A percentile compares a stretch with the other conserved stretches of the same genome.
Evolutionary conservation across 2,797 vertebrate genomes (phyloP).

Genomic region (Protosalanx chinensis): DNA sequence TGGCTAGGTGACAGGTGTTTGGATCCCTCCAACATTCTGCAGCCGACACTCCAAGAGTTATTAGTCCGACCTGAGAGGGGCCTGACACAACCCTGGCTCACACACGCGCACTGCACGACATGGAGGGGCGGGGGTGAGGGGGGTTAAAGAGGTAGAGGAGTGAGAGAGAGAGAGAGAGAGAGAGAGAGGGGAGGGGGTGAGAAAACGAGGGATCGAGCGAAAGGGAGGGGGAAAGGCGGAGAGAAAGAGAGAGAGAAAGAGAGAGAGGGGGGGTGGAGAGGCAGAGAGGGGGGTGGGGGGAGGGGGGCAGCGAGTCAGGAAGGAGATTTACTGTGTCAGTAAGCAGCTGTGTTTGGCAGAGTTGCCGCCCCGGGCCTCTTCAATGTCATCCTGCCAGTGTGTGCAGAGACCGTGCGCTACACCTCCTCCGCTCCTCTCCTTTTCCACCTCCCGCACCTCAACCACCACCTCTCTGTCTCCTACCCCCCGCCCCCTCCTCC

Average conservation of each 20-base stretch:
- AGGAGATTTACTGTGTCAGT: slow-evolving; percentile 67
- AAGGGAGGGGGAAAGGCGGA: slow-evolving; percentile 29
- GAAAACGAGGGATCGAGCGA: neutral
- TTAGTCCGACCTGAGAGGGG: slow-evolving; percentile 69
- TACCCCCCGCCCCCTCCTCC: neutral
- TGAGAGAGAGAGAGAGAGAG: neutral
- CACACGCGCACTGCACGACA: slow-evolving; percentile 43
- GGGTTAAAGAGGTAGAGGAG: slow-evolving; percentile 1
- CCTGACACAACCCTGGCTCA: slow-evolving; percentile 57
- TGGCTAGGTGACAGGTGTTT: slow-evolving; percentile 72
- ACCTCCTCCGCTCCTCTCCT: slow-evolving; percentile 32
- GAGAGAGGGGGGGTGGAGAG: too few relatives aligned
- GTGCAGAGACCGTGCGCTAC: slow-evolving; percentile 47
- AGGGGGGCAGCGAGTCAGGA: slow-evolving; percentile 52
- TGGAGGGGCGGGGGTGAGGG: slow-evolving; percentile 14
- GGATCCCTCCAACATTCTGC: slow-evolving; percentile 56
- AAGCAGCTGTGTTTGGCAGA: slow-evolving; percentile 68
- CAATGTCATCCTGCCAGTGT: slow-evolving; percentile 55
- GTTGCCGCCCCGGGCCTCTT: slow-evolving; percentile 55
- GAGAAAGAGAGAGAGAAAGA: neutral
- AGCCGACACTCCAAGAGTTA: slow-evolving; percentile 66
- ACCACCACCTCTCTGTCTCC: too few relatives aligned
- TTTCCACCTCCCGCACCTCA: neutral
- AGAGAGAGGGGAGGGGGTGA: slow-evolving; percentile 1
- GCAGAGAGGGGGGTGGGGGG: too few relatives aligned